Evolutionary conservation across 2,113 vertebrate species (phyloP), one percentile per base, ranked within the genome.

Genomic region (Channa maculata): DNA sequence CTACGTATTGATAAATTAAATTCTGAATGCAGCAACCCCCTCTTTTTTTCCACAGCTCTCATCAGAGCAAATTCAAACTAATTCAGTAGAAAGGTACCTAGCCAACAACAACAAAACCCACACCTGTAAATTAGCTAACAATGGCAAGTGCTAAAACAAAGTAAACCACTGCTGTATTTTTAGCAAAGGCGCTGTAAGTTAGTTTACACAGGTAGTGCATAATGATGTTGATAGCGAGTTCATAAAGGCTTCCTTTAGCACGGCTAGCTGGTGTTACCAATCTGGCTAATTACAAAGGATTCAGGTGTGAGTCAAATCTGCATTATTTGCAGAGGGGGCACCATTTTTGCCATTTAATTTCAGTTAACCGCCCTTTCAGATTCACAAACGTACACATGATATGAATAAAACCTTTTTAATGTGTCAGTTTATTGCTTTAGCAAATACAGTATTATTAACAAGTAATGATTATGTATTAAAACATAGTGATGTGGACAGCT

Each of bases 41-140:
- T 36, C 3, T 41, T 49, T 60, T 60, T 62, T 24, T 58, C 10
- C n/a, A 3, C 9, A 43, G 8, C 24, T 70, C 24, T 59, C 10
- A 3, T 8, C n/a, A 24, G 52, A 52, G 34, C 49, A 74, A 70
- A 74, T 64, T 24, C 39, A 77, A 78, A 80, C 37, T 53, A 34
- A 66, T 55, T n/a, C 10, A 77, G 65, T 41, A 65, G 39, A 55
- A 70, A 39, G 6, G 6, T 70, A 75, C 65, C 54, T 64, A 76
- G 68, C 49, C 3, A 3, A 70, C 64, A 75, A 44, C 43, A 67
- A 72, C 75, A 65, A 51, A 79, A 76, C 82, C 12, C 60, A 77
- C 72, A 76, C 60, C 55, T 76, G 74, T 71, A 79, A 76, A 87
- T 69, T 65, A 79, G 65, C 44, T 24, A 76, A 76, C 77, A 80